phyloP scores from a whole-genome alignment of 2,888 invertebrate genomes.

The Watsonalla binaria region DNA sequence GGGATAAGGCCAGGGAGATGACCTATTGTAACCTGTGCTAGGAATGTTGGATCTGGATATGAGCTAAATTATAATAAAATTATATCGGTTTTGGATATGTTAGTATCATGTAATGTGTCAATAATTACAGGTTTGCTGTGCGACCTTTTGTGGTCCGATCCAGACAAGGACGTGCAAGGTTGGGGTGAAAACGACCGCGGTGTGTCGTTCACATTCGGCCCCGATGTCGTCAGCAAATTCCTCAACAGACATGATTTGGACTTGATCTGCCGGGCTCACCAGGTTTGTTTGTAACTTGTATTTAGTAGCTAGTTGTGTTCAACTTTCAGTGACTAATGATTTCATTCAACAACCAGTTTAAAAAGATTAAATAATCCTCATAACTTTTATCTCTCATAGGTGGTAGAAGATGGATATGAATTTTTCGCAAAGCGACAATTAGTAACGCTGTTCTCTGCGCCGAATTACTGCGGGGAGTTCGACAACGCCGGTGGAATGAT shows the following conservation, averaged over 20 bases:
- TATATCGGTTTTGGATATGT: too few species aligned
- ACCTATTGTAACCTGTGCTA: too few species aligned
- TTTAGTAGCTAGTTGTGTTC: not conserved
- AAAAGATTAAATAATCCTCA: not conserved
- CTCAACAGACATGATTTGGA: slow-evolving; percentile 97
- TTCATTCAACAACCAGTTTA: not conserved
- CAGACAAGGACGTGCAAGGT: slow-evolving; percentile 95
- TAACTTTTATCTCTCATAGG: slow-evolving; percentile 65
- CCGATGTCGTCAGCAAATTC: slow-evolving; percentile 97
- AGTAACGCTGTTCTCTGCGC: slow-evolving; percentile 98
- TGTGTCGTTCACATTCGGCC: slow-evolving; percentile 98
- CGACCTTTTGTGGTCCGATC: slow-evolving; percentile 98
- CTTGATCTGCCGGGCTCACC: slow-evolving; percentile 98
- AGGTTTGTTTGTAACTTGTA: slow-evolving; percentile 77
- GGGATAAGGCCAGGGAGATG: too few species aligned
- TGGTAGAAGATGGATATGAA: slow-evolving; percentile 99
- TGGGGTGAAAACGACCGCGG: slow-evolving; percentile 99
- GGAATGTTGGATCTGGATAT: too few species aligned
- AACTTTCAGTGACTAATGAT: not conserved
- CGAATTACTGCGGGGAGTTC: slow-evolving; percentile 98
- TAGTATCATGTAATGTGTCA: not conserved
- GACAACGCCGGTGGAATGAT: slow-evolving; percentile 99
- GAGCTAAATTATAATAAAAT: too few species aligned
- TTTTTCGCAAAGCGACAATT: slow-evolving; percentile 99
- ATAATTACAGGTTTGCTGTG: slow-evolving; percentile 88